phyloP scores from a whole-genome alignment of 2,113 vertebrate genomes.

The Globicephala melas region DNA sequence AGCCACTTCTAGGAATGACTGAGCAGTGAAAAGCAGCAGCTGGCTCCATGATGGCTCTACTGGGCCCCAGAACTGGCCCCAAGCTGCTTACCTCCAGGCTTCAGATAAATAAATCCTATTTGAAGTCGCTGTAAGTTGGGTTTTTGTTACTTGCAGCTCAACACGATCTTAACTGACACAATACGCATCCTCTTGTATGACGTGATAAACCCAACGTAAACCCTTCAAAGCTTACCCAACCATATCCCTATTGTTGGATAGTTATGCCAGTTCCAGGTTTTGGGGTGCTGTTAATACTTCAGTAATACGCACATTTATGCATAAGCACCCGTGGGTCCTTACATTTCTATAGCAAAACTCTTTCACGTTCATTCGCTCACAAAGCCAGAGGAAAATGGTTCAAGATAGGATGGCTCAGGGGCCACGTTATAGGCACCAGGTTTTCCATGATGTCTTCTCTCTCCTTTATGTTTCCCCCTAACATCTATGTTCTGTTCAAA shows the following conservation, averaged over 20 bases:
- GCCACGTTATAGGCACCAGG: neutral
- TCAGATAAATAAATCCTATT: neutral
- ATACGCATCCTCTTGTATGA: neutral
- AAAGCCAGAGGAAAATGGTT: neutral
- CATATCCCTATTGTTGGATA: neutral
- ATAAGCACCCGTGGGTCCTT: neutral
- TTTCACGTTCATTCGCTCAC: neutral
- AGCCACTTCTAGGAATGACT: neutral
- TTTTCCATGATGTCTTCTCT: neutral
- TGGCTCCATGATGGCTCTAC: neutral
- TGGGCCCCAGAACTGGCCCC: neutral
- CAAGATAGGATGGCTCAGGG: neutral
- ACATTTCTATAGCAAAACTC: neutral
- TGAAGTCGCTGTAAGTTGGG: neutral
- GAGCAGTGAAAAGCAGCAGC: rapidly evolving
- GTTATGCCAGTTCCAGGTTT: neutral
- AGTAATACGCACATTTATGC: neutral
- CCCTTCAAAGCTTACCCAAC: too few species aligned
- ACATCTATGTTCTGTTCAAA: neutral
- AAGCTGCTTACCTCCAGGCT: neutral
- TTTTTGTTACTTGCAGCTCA: neutral
- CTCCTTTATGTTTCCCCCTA: neutral
- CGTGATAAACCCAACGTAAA: neutral
- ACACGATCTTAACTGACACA: neutral
- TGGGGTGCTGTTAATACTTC: neutral